Conservation (phyloP, 2,113 vertebrate species). For the Xiphophorus maculatus region DNA sequence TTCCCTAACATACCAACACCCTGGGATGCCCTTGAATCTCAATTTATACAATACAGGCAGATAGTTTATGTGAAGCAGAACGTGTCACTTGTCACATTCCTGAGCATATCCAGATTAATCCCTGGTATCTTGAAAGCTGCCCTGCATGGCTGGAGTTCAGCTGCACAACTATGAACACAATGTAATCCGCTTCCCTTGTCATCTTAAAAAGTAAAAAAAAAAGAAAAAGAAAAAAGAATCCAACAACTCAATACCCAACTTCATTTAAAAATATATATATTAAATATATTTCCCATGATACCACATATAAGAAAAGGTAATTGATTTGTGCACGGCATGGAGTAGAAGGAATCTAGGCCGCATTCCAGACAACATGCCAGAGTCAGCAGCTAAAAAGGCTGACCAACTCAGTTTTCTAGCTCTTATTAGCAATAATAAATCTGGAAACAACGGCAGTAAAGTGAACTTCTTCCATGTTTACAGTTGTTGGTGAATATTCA, state of each 20-base stretch:
- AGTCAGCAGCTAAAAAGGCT: background rate
- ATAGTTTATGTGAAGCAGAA: background rate
- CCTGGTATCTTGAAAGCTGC: conserved; percentile 49
- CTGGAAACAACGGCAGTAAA: background rate
- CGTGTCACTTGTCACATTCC: conserved; percentile 65
- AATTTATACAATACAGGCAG: background rate
- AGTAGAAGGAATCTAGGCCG: background rate
- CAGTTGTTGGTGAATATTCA: too few species aligned
- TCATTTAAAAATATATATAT: background rate
- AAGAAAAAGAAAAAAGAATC: background rate
- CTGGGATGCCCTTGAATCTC: conserved; percentile 4
- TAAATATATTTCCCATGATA: background rate
- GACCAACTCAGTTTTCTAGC: background rate
- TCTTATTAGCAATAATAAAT: background rate
- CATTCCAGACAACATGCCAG: background rate
- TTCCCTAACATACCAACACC: conserved; percentile 21
- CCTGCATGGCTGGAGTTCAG: conserved; percentile 19
- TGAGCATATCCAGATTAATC: conserved; percentile 64
- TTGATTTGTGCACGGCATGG: background rate
- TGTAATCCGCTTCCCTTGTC: too few species aligned
- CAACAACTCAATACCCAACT: background rate
- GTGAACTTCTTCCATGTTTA: too few species aligned
- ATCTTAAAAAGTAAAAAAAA: too few species aligned
- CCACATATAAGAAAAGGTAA: background rate
- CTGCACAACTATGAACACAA: background rate